phyloP scores from a whole-genome alignment of 2,888 invertebrate species.

The Drosophila paranaensis region DNA sequence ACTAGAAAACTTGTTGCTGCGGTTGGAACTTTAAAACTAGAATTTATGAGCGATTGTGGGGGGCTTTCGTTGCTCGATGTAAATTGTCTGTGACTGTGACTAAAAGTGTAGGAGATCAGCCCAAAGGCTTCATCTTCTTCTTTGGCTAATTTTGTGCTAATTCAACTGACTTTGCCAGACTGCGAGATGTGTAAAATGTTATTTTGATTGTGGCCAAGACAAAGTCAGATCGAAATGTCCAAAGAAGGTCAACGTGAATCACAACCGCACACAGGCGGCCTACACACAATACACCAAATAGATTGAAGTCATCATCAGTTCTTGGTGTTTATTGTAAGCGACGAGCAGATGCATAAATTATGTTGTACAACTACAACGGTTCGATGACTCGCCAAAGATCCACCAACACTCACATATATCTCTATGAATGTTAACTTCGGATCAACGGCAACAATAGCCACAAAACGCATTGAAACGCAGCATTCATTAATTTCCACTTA shows the following conservation, averaged over 20 bases:
- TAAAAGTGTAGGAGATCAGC: conserved; percentile 27
- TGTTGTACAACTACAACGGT: conserved; percentile 14
- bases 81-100: conserved; percentile 46
- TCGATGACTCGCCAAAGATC: conserved; percentile 50
- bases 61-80: conserved; percentile 45
- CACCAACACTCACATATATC: background rate
- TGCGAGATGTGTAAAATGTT: conserved; percentile 25
- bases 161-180: conserved; percentile 41
- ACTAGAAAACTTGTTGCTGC: conserved; percentile 54
- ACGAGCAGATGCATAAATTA: conserved; percentile 57
- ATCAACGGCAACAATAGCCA: conserved; percentile 26
- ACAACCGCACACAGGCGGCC: conserved; percentile 28
- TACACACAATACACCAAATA: conserved; percentile 36
- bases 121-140: conserved; percentile 13
- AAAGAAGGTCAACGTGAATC: conserved; percentile 65
- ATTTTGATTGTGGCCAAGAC: conserved; percentile 41
- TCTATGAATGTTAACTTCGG: conserved; percentile 4
- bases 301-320: conserved; percentile 62
- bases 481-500: conserved; percentile 51
- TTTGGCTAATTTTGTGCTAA: conserved; percentile 49
- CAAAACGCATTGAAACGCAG: conserved; percentile 39
- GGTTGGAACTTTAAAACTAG: conserved; percentile 58
- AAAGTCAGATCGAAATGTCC: conserved; percentile 18
- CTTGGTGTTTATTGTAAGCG: conserved; percentile 53
- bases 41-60: conserved; percentile 54